Percentiles rank a stretch among this genome's conserved stretches.
Conservation (phyloP, 2,888 invertebrate species). For the Morinoia aosen region DNA sequence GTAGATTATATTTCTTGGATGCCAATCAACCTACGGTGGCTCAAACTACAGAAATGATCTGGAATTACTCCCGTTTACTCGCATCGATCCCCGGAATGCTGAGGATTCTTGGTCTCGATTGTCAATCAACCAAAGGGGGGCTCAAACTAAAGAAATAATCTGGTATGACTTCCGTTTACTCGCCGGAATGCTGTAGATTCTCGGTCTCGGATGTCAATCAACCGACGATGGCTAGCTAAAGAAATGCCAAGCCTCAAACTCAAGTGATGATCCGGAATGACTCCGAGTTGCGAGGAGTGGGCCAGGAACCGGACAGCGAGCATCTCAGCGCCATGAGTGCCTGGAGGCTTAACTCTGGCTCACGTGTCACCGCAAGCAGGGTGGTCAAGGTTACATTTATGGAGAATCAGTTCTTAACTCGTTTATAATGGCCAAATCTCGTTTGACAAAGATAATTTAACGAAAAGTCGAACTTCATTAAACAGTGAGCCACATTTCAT, state of each 20-base stretch:
- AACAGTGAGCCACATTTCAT: no score
- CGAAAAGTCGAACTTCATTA: no score
- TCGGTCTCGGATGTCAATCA: background rate
- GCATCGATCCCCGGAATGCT: no score
- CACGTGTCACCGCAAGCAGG: no score
- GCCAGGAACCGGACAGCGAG: background rate
- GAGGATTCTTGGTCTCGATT: background rate
- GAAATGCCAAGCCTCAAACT: no score
- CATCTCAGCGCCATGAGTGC: background rate
- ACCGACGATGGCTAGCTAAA: no score
- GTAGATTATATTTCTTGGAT: background rate
- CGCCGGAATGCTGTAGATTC: no score
- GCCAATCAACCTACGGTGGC: background rate
- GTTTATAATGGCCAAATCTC: no score
- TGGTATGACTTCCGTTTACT: background rate
- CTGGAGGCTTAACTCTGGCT: no score
- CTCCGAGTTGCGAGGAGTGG: background rate
- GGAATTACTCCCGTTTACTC: background rate
- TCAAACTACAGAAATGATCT: background rate
- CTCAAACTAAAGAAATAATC: background rate
- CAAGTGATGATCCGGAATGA: background rate
- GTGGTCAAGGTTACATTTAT: no score
- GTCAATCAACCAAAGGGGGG: background rate
- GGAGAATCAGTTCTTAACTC: no score
- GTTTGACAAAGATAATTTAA: no score